A percentile compares a stretch with the other conserved stretches of the same genome.
Conservation (phyloP, 2,888 invertebrate genomes). For the Camponotus fellah region DNA sequence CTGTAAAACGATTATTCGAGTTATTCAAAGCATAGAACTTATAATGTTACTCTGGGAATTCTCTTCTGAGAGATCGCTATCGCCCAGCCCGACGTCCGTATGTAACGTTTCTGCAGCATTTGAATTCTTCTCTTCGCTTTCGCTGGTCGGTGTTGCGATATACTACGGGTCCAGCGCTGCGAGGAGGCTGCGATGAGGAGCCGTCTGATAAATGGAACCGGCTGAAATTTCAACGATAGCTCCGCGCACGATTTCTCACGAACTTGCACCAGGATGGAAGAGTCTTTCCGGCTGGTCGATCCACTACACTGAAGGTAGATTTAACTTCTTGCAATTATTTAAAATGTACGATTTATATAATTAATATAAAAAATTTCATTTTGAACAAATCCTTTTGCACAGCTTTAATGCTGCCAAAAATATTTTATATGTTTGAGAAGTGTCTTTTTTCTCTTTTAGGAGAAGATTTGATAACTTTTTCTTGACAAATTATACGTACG, state of each 20-base stretch:
- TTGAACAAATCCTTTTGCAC: neutral
- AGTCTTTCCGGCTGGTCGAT: slow-evolving; percentile 59
- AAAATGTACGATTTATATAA: neutral
- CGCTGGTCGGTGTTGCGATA: slow-evolving; percentile 56
- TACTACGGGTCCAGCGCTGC: slow-evolving; percentile 48
- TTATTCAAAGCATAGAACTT: slow-evolving; percentile 77
- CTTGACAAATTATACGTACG: neutral
- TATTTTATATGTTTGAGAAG: neutral
- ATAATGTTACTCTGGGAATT: slow-evolving; percentile 78
- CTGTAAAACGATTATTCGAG: slow-evolving; percentile 74
- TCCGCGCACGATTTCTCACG: slow-evolving; percentile 71
- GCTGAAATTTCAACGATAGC: slow-evolving; percentile 80
- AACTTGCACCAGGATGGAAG: slow-evolving; percentile 58
- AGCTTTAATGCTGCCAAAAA: neutral
- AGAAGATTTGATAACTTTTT: neutral
- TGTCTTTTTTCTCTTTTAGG: neutral
- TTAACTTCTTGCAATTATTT: slow-evolving; percentile 20
- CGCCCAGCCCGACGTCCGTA: slow-evolving; percentile 66
- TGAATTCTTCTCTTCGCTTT: slow-evolving; percentile 44
- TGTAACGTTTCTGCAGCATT: slow-evolving; percentile 67
- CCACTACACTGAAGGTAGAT: neutral
- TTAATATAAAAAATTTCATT: neutral
- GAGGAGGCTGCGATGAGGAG: slow-evolving; percentile 68
- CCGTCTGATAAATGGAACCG: slow-evolving; percentile 76
- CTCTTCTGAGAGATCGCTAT: slow-evolving; percentile 75